Evolutionary conservation across 1,140 invertebrate species (phyloP), one percentile per base, ranked within the genome.

Genomic region (Drosophila parabipectinata): DNA sequence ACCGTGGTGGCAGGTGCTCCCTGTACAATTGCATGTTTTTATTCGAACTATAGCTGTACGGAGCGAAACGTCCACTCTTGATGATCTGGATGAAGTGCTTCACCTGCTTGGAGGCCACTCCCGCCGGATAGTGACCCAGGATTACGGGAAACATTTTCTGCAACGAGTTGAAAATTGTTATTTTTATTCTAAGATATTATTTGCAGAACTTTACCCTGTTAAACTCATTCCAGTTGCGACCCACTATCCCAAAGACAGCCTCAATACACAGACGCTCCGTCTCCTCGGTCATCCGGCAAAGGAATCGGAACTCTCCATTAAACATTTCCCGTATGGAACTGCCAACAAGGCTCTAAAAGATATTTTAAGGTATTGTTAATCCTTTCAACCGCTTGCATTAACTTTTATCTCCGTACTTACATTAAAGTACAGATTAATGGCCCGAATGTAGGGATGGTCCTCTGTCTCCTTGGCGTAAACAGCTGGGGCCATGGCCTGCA

Each of bases 91-190:
- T 91, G 14, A 92, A 92, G 64, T 92, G 91, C 44, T 90, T 90
- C 1, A 92, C 81, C 67, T 91, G 90, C 63, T 92, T 91, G 53
- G 91, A 85, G 2, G 90, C 77, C 53, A 91, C 90, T 14, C 91
- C 91, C 0, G 91, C 91, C 1, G 91, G 97, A 60, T 94, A 93
- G 79, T 98, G 96, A 1, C 94, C 93, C 50, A 96, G 92, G 55
- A 97, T 95, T 0, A 97, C 94, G 0, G 96, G 94, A 3, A 96
- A 89, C 83, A 95, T 94, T 41, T 94, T 95, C 93, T 91, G 7
- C 0, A 76, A 37, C 32, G 8, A 8, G 76, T 24, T 4, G 1
- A 10, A 0, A 51, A 4, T 18, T 1, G 4, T 37, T 18, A 39
- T 12, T 28, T 0, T 0, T 6, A 0, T 2, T 14, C 0, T 6